Base-by-base conservation (phyloP, 2,888 invertebrate species). In the Dasypolia templi region DNA sequence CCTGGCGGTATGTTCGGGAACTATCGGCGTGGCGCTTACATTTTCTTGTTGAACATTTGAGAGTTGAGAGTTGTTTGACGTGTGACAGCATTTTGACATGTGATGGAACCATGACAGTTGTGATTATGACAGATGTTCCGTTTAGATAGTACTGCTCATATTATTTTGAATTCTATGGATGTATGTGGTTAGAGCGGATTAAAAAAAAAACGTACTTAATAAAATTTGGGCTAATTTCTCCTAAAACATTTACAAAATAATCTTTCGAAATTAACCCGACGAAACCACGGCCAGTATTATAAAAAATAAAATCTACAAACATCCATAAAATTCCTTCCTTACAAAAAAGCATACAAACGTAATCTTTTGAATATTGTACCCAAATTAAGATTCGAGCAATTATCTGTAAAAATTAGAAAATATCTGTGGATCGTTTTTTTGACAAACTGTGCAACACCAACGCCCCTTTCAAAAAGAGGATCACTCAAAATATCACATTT, bases 1-100 rank as follows among this genome's bases (percentile, higher is more conserved):
- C 75, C 56, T 72, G 61, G 55, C 70, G 75, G 68, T 71, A 72
- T n/a, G 82, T 65, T 72, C 19, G 71, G 39, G 66, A 71, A 67
- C 65, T 72, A 64, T 75, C 74, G 58, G 72, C 61, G 79, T 71
- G 84, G 71, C 78, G 77, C 70, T 72, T 51, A 82, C 81, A 79
- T 80, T 84, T 77, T 87, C 85, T 88, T 88, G 89, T 88, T 89
- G 79, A 86, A 81, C 66, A 81, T 85, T 83, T 83, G 75, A 80
- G 81, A 72, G 69, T 44, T 75, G 76, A 71, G 46, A 61, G 76
- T 79, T 71, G 76, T 77, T 83, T 82, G 83, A 82, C 72, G 69
- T 74, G 79, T 82, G 86, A 80, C 62, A 71, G 75, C 61, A 82
- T 83, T 66, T 79, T 82, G 79, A 81, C 70, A 75, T 73, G 49